These are phyloP conservation scores for Diadema setosum DNA, from an alignment of 35 echinoderm and acorn worm species.

Conservation along the genomic window DNA sequence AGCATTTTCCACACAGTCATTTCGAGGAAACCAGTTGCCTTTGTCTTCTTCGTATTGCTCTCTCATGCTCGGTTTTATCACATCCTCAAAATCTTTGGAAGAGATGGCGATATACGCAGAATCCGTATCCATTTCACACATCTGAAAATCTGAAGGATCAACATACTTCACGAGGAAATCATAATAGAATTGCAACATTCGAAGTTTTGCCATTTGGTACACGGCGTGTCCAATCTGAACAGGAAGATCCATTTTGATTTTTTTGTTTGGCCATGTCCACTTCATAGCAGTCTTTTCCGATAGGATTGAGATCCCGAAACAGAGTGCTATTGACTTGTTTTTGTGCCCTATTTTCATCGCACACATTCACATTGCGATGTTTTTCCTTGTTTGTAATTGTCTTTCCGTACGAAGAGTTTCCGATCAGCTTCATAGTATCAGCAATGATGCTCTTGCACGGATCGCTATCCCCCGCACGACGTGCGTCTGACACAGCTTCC, in stretches of 20 bases:
- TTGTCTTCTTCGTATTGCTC: slow-evolving; percentile 27
- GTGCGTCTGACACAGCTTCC: slow-evolving; percentile 7
- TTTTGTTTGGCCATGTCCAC: slow-evolving; percentile 23
- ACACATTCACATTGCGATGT: slow-evolving; percentile 24
- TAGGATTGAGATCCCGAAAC: slow-evolving; percentile 23
- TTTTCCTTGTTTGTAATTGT: slow-evolving; percentile 48
- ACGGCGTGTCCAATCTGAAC: slow-evolving; percentile 38
- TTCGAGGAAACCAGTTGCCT: slow-evolving; percentile 32
- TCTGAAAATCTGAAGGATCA: slow-evolving; percentile 43
- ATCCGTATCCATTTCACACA: slow-evolving; percentile 73
- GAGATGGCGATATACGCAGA: slow-evolving; percentile 68
- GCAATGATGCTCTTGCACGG: slow-evolving; percentile 25
- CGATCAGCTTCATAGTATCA: slow-evolving; percentile 63
- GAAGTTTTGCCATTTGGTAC: slow-evolving; percentile 42
- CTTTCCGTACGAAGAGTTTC: slow-evolving; percentile 57
- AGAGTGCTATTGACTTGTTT: slow-evolving; percentile 4
- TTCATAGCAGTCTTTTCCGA: slow-evolving; percentile 15
- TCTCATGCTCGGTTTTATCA: slow-evolving; percentile 45
- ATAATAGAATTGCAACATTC: slow-evolving; percentile 66
- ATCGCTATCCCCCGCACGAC: slow-evolving; percentile 4
- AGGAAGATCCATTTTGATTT: slow-evolving; percentile 43
- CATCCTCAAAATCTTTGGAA: neutral
- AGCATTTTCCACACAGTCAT: slow-evolving; percentile 11
- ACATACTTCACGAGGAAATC: slow-evolving; percentile 48
- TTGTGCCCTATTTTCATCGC: neutral